Conservation (phyloP, 2,113 vertebrate genomes). For the Hyla sarda region DNA sequence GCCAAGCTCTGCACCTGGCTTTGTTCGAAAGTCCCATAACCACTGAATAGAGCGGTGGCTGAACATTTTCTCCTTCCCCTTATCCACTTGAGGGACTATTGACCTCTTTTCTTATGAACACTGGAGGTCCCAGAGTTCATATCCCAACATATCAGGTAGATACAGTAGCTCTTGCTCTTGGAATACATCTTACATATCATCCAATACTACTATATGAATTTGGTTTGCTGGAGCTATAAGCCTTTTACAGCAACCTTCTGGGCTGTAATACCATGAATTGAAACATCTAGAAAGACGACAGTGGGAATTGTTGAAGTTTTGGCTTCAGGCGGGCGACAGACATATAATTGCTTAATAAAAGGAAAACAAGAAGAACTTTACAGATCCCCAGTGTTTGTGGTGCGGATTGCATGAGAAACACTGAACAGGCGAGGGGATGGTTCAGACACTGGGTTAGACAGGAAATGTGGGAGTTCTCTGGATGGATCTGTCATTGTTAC, state of each 20-base stretch:
- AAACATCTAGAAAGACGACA: background rate
- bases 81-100: too few relatives aligned
- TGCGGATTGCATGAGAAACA: constrained; percentile 16
- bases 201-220: too few relatives aligned
- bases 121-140: too few relatives aligned
- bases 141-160: too few relatives aligned
- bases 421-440: constrained; percentile 14
- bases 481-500: constrained; percentile 11
- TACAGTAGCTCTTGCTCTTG: too few relatives aligned
- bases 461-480: constrained; percentile 28
- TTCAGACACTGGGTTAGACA: constrained; percentile 17
- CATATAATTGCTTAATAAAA: background rate
- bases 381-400: constrained; percentile 7
- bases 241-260: background rate
- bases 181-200: too few relatives aligned
- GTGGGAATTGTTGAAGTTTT: background rate
- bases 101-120: too few relatives aligned
- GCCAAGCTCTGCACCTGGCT: too few relatives aligned
- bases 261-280: background rate
- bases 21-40: too few relatives aligned
- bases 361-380: background rate
- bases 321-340: background rate
- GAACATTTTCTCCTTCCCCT: too few relatives aligned
- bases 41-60: too few relatives aligned
- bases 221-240: background rate